Percentiles rank a stretch among this genome's conserved stretches.
Conservation (phyloP, 2,797 vertebrate species). For the Mormyrus hasselquistii region DNA sequence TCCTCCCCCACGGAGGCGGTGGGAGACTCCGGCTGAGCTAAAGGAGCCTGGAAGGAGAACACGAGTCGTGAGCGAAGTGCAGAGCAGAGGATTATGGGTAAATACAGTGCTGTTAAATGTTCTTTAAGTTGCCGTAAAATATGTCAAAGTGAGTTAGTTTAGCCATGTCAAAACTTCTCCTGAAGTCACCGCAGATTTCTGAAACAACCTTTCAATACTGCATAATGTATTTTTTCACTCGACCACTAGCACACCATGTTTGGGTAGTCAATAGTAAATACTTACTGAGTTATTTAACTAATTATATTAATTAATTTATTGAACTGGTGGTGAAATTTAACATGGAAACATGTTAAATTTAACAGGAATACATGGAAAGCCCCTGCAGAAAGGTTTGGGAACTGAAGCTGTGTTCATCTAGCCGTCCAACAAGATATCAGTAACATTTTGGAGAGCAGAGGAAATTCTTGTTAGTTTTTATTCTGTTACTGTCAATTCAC, state of each 20-base stretch:
- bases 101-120: neutral
- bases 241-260: neutral
- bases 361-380: neutral
- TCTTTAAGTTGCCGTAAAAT: neutral
- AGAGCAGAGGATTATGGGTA: neutral
- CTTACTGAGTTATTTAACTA: neutral
- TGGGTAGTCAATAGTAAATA: neutral
- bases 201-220: neutral
- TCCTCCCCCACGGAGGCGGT: slow-evolving; percentile 74
- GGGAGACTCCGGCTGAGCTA: slow-evolving; percentile 75
- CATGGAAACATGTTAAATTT: neutral
- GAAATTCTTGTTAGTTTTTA: neutral
- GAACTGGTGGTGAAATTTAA: neutral
- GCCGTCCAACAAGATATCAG: neutral
- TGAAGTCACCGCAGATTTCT: neutral
- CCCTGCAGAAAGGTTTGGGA: neutral
- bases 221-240: neutral
- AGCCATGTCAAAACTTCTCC: neutral
- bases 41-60: slow-evolving; percentile 58
- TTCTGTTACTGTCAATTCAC: neutral
- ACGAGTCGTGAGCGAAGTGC: neutral
- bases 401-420: neutral
- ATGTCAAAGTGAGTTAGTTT: neutral
- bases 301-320: neutral
- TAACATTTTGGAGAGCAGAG: neutral